Evolutionary conservation across 2,888 invertebrate genomes (phyloP).

Genomic region (Alcis repandata): DNA sequence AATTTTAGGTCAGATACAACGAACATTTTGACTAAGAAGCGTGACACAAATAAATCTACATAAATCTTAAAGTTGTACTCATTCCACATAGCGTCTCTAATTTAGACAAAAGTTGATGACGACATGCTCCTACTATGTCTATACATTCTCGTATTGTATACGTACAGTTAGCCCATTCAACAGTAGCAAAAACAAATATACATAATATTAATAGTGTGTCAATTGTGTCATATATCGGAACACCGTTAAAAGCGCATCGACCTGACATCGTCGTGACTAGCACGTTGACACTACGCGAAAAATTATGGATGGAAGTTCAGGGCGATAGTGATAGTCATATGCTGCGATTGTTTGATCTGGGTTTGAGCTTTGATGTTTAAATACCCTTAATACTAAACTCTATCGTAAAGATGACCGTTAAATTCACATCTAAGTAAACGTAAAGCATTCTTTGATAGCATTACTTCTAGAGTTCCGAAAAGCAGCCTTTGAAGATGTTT

Average conservation of each 20-base stretch:
- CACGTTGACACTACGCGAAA: slow-evolving; percentile 57
- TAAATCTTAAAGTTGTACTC: background rate
- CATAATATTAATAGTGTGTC: slow-evolving; percentile 39
- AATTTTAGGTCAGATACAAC: background rate
- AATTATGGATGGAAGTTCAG: slow-evolving; percentile 58
- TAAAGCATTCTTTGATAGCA: background rate
- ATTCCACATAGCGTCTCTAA: slow-evolving; percentile 4
- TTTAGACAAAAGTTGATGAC: slow-evolving; percentile 17
- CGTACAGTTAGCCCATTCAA: slow-evolving; percentile 26
- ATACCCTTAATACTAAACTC: background rate
- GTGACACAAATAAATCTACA: background rate
- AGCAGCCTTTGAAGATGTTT: slow-evolving; percentile 15
- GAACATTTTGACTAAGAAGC: background rate
- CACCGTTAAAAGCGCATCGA: slow-evolving; percentile 65
- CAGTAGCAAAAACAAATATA: slow-evolving; percentile 21
- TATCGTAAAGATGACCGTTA: slow-evolving; percentile 1
- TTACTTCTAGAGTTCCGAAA: background rate
- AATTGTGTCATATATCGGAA: slow-evolving; percentile 47
- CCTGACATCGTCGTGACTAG: slow-evolving; percentile 64
- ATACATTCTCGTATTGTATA: slow-evolving; percentile 11
- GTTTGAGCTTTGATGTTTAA: background rate
- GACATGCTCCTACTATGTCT: slow-evolving; percentile 12
- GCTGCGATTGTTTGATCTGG: background rate
- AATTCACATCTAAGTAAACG: background rate
- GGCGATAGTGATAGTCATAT: slow-evolving; percentile 31